Evolutionary conservation across 2,113 vertebrate genomes (phyloP).

Genomic region (Ammodytes dubius): DNA sequence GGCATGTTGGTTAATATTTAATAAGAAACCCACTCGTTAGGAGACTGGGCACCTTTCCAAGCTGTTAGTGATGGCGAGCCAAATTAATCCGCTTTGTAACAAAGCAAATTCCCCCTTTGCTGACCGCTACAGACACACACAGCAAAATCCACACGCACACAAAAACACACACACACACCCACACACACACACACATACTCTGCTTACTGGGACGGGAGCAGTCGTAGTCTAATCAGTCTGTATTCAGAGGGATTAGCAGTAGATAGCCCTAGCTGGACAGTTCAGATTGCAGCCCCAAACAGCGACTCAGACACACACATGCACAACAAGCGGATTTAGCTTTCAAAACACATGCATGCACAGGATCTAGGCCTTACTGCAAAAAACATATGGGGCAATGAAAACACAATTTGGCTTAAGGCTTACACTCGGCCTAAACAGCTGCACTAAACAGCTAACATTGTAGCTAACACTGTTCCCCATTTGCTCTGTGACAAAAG

Average conservation of each 20-base stretch:
- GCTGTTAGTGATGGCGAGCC: constrained; percentile 72
- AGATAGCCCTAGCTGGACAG: constrained; percentile 73
- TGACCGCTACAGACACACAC: constrained; percentile 73
- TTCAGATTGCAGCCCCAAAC: constrained; percentile 65
- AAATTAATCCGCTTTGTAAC: constrained; percentile 85
- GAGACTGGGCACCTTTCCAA: constrained; percentile 72
- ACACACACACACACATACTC: constrained; percentile 34
- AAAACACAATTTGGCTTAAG: constrained; percentile 56
- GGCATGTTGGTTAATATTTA: constrained; percentile 77
- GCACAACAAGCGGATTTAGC: constrained; percentile 64
- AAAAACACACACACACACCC: constrained; percentile 13
- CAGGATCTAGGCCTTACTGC: background rate
- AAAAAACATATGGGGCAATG: constrained; percentile 54
- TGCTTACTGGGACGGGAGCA: constrained; percentile 53
- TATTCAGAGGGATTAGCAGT: constrained; percentile 75
- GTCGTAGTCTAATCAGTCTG: constrained; percentile 73
- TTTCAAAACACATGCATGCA: constrained; percentile 53
- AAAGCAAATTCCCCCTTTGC: constrained; percentile 83
- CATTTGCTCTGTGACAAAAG: constrained; percentile 31
- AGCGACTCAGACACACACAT: constrained; percentile 54
- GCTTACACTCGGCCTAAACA: constrained; percentile 45
- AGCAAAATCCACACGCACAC: constrained; percentile 14
- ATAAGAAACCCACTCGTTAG: constrained; percentile 73
- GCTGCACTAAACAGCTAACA: constrained; percentile 12
- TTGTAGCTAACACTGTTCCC: background rate